Base-by-base conservation (phyloP, 2,888 invertebrate genomes). In the Caenorhabditis plicata region DNA sequence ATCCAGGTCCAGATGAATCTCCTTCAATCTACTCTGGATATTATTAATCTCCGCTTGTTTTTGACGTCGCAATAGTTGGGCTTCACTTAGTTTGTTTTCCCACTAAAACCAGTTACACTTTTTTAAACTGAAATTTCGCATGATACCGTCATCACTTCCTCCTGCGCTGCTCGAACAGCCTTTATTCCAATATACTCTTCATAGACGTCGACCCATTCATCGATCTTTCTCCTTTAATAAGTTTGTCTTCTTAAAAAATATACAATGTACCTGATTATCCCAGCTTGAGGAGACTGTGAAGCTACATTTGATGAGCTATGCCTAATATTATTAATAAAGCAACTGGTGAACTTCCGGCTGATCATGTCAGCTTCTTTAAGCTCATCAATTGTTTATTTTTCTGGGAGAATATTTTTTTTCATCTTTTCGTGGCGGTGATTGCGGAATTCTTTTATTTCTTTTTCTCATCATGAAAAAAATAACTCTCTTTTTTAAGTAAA, bases 81-180 rank as follows among this genome's bases (percentile, higher is more conserved):
- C 87, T 25, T 83, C 77, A 66, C 87, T 85, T 73, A 89, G 86
- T 54, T 86, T 85, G 44, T 87, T 86, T 86, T 89, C 83, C 43
- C 82, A 78, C 82, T 83, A 54, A 44, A 80, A 57, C 7, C 13
- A 8, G 11, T 23, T 8, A 39, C 3, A 23, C n/a, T 39, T 39
- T 8, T 23, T 39, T 5, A 22, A n/a, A n/a, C n/a, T n/a, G 4
- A 42, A 36, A 15, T 23, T 51, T 63, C 58, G 26, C 36, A 25
- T 17, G 26, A 15, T 17, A 13, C 78, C 51, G 68, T 55, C 48
- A 89, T 85, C 1, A 90, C 90, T 42, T 87, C 86, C 64, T 87
- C 86, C 77, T 90, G 90, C 27, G 89, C 87, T 26, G 85, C 84
- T 84, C 87, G 87, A 4, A 91, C 89, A 82, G 90, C 89, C 64